Conservation (phyloP, 2,797 vertebrate species). For the Crenuchus spilurus region DNA sequence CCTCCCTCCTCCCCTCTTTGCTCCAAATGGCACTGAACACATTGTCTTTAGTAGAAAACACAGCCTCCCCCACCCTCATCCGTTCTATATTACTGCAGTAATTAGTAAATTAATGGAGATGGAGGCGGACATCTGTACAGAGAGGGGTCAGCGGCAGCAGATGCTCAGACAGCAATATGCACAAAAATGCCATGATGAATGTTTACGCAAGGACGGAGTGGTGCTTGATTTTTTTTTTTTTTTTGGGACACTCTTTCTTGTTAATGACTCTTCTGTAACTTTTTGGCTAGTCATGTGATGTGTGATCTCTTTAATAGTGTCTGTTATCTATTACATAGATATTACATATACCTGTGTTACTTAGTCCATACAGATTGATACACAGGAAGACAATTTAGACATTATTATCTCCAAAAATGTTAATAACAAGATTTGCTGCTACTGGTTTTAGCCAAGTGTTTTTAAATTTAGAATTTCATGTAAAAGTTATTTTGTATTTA, state of each 20-base stretch:
- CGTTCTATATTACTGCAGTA: slow-evolving; percentile 75
- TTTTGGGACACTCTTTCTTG: background rate
- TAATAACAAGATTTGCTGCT: no score
- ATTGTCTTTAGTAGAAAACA: slow-evolving; percentile 84
- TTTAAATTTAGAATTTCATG: no score
- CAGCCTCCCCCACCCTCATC: slow-evolving; percentile 45
- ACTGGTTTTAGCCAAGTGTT: no score
- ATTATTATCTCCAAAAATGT: no score
- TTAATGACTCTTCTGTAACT: slow-evolving; percentile 24
- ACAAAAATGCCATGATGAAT: slow-evolving; percentile 46
- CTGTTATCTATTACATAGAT: no score
- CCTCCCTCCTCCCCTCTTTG: slow-evolving; percentile 65
- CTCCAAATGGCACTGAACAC: slow-evolving; percentile 79
- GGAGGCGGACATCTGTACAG: slow-evolving; percentile 55
- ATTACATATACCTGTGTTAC: no score
- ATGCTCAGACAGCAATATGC: slow-evolving; percentile 62
- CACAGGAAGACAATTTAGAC: no score
- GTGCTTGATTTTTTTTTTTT: background rate
- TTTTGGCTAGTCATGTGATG: background rate
- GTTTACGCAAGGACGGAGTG: slow-evolving; percentile 21
- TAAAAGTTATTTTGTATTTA: no score
- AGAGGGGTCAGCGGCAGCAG: slow-evolving; percentile 46
- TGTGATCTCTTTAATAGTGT: no score
- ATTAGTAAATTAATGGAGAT: slow-evolving; percentile 85
- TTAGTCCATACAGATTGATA: no score